These are phyloP conservation scores for Acanthurus lineatus DNA, from an alignment of 2,797 vertebrate genomes.

Conservation along the genomic window DNA sequence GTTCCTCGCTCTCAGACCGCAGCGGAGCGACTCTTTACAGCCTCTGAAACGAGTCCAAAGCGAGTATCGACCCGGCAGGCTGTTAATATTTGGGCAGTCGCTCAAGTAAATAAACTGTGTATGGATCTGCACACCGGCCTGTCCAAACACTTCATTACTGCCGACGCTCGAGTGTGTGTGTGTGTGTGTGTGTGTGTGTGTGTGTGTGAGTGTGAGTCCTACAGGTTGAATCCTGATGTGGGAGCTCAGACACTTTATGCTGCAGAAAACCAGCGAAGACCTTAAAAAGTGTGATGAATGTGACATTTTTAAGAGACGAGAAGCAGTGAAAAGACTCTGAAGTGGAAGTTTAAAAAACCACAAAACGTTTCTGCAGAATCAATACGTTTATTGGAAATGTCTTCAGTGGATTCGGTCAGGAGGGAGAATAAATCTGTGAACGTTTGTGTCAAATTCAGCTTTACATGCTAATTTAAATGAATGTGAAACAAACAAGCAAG, in stretches of 20 bases:
- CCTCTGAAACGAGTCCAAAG: constrained; percentile 5
- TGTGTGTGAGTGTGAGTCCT: not conserved
- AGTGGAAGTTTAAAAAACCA: too few relatives aligned
- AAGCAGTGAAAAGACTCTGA: too few relatives aligned
- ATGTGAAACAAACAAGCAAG: too few relatives aligned
- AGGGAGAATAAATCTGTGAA: too few relatives aligned
- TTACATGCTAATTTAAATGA: too few relatives aligned
- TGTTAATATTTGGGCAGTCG: not conserved
- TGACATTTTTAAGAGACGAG: not conserved
- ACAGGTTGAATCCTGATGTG: not conserved
- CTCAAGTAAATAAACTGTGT: not conserved
- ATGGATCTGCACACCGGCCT: not conserved
- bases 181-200: too few relatives aligned
- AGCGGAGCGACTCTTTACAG: not conserved
- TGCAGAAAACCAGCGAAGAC: not conserved
- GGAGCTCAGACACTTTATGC: not conserved
- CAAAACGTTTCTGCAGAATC: too few relatives aligned
- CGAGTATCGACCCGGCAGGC: not conserved
- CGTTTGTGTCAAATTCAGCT: too few relatives aligned
- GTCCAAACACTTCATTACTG: not conserved
- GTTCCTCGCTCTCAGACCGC: not conserved
- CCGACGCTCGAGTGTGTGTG: not conserved
- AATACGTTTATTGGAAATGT: too few relatives aligned
- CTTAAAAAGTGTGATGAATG: not conserved
- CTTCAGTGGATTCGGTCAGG: too few relatives aligned